A percentile compares a stretch with the other conserved stretches of the same genome.
Conservation (phyloP, 2,113 vertebrate genomes). For the Oxyura jamaicensis region DNA sequence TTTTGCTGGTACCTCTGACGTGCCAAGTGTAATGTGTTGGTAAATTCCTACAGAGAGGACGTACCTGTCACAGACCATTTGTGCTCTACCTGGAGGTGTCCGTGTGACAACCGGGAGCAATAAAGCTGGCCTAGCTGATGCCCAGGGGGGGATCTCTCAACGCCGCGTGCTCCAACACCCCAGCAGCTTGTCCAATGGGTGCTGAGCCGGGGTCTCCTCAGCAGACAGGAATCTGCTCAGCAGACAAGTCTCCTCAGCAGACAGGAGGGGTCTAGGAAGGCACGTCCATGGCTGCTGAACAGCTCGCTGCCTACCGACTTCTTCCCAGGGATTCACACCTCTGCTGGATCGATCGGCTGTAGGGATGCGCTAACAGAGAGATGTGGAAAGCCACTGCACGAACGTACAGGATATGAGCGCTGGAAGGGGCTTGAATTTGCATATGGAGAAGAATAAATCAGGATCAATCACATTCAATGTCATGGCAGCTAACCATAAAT, state of each 20-base stretch:
- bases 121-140: not conserved
- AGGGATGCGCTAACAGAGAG: not conserved
- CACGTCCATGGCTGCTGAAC: not conserved
- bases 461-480: not conserved
- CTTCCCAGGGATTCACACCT: not conserved
- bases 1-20: not conserved
- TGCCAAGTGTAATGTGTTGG: not conserved
- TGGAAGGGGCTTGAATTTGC: not conserved
- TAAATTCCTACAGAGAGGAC: not conserved
- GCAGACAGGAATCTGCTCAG: not conserved
- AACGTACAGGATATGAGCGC: not conserved
- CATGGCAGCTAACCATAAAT: not conserved
- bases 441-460: not conserved
- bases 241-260: not conserved
- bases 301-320: not conserved
- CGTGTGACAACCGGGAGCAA: not conserved
- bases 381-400: not conserved
- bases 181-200: not conserved
- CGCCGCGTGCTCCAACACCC: fast-evolving
- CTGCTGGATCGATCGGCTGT: fast-evolving
- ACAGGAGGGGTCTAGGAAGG: fast-evolving
- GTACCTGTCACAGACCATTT: not conserved
- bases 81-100: not conserved
- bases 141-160: not conserved
- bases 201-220: not conserved